These are phyloP conservation scores for Hippopotamus amphibius DNA, from an alignment of 2,113 vertebrate genomes.

Conservation along the genomic window DNA sequence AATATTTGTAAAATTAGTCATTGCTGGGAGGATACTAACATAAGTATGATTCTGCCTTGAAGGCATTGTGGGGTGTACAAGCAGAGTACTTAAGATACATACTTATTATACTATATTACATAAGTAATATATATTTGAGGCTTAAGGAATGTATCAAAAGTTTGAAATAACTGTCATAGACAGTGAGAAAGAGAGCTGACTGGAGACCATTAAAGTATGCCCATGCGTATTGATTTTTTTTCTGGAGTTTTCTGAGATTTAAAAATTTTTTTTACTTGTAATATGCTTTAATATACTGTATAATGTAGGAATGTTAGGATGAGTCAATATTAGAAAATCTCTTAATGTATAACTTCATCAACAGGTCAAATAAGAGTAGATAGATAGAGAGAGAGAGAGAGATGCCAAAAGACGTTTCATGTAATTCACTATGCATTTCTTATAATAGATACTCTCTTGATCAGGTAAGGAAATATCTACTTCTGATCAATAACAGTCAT, in stretches of 20 bases:
- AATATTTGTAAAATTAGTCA: slow-evolving; percentile 42
- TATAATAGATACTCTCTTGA: slow-evolving; percentile 59
- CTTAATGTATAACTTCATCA: slow-evolving; percentile 58
- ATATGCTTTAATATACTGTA: slow-evolving; percentile 20
- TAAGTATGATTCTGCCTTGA: slow-evolving; percentile 23
- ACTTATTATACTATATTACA: neutral
- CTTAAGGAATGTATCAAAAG: slow-evolving; percentile 13
- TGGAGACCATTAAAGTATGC: neutral
- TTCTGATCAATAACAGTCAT: slow-evolving; percentile 56
- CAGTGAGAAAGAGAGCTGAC: neutral
- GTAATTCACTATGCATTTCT: slow-evolving; percentile 61
- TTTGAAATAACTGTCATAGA: slow-evolving; percentile 52
- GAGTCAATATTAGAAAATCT: slow-evolving; percentile 21
- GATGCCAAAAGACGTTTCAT: slow-evolving; percentile 43
- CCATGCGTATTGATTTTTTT: neutral
- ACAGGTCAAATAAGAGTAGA: neutral
- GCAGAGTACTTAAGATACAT: neutral
- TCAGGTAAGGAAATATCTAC: slow-evolving; percentile 53
- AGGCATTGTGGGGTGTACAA: neutral
- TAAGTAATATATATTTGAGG: neutral
- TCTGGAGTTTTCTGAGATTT: slow-evolving; percentile 45
- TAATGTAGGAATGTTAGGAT: slow-evolving; percentile 6
- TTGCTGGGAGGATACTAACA: neutral
- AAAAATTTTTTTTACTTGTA: neutral
- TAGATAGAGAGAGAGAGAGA: neutral